Base-by-base conservation (phyloP, 1,140 invertebrate genomes). In the Magallana gigas region DNA sequence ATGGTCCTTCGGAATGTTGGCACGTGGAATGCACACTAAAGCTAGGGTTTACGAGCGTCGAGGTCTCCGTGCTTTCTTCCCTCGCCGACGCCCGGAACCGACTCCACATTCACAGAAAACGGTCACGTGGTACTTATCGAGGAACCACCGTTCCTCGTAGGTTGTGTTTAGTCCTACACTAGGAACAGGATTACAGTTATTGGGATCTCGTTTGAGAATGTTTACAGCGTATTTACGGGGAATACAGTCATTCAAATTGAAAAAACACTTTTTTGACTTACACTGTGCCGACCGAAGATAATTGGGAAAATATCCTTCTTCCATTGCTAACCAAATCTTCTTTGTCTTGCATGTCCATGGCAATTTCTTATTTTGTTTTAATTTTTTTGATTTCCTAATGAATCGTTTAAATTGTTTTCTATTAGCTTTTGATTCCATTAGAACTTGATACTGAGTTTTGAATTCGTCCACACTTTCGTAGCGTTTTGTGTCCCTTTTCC, bases 341-440 rank as follows among this genome's bases (percentile, higher is more conserved):
- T 89, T 68, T 88, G 92, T 88, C 83, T 92, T 90, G 85, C 92
- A 93, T 23, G 90, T 88, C 92, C 92, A 93, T 48, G 90, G 90
- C 56, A 89, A 88, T 60, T 84, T 86, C 71, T 89, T 88, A 36
- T 84, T 86, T 23, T 64, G 80, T 71, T 88, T 85, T 58, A 89
- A 88, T 84, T 80, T 90, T 59, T 85, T 88, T 71, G 90, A 89
- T 87, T 90, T 87, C 58, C 88, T 36, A 68, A 90, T 88, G 80
- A 85, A 84, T 85, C 89, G 86, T 82, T 92, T 84, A 90, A 82
- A 71, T 88, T 86, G 58, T 86, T 89, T 85, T 88, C 88, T 56
- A 86, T 60, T 88, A 88, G 90, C 83, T 90, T 90, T 84, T 91
- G 87, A 68, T 89, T 90, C 64, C 89, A 85, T 90, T 76, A 87